Conservation (phyloP, 2,113 vertebrate genomes). For the Ardeotis arabs region DNA sequence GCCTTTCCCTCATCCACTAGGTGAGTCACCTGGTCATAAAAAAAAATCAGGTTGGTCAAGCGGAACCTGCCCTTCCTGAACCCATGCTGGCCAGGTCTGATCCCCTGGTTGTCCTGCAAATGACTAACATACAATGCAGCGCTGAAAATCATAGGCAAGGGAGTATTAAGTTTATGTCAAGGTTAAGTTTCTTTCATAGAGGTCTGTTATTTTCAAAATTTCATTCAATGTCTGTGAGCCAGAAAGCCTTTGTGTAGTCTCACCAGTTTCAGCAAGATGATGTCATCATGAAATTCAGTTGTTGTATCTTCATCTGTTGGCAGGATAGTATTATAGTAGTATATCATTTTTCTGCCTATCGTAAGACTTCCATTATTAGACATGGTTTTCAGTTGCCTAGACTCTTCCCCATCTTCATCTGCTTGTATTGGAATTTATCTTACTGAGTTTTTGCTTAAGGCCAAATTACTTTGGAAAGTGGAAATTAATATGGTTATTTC, state of each 20-base stretch:
- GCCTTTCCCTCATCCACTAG: too few species aligned
- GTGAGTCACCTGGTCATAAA: too few species aligned
- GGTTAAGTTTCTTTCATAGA: neutral
- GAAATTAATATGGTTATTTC: neutral
- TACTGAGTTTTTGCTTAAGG: neutral
- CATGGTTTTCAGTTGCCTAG: neutral
- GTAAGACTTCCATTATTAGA: neutral
- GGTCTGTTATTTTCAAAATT: neutral
- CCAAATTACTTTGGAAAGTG: neutral
- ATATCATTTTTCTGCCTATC: neutral
- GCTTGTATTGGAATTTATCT: neutral
- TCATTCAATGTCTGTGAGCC: neutral
- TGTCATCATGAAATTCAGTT: neutral
- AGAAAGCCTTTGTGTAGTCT: neutral
- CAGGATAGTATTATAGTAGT: neutral
- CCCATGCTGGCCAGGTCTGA: too few species aligned
- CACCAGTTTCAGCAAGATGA: neutral
- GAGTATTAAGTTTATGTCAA: neutral
- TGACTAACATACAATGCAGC: neutral
- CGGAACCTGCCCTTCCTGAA: too few species aligned
- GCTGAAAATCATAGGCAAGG: neutral
- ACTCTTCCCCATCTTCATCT: neutral
- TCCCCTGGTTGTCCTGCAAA: neutral
- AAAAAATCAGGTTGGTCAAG: too few species aligned
- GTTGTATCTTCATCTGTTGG: neutral